Conservation (phyloP, 2,797 vertebrate genomes). For the Rhynchotus rufescens region DNA sequence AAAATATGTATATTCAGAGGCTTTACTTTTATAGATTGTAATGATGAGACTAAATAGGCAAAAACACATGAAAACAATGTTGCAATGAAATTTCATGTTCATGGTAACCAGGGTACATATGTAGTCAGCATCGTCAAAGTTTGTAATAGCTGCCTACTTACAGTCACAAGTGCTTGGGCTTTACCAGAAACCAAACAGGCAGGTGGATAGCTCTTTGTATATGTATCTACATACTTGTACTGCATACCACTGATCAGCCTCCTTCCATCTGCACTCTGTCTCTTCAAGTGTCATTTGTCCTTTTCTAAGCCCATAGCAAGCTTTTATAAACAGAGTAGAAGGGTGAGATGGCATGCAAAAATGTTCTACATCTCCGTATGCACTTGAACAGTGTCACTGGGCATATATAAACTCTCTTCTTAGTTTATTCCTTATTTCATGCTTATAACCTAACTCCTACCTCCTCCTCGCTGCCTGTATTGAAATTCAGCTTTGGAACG, state of each 20-base stretch:
- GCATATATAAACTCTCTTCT: neutral
- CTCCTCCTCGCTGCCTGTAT: neutral
- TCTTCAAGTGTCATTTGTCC: neutral
- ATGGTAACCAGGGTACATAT: neutral
- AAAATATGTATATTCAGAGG: neutral
- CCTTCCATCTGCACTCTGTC: neutral
- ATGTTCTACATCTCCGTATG: neutral
- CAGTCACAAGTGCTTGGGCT: slow-evolving; percentile 2
- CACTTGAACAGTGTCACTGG: neutral
- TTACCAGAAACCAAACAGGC: slow-evolving; percentile 26
- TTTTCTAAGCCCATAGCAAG: neutral
- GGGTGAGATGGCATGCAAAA: neutral
- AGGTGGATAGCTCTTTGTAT: slow-evolving; percentile 30
- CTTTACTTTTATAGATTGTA: neutral
- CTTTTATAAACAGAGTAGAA: neutral
- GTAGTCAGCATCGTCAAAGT: neutral
- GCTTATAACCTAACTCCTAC: neutral
- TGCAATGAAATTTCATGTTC: neutral
- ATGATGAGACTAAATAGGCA: neutral
- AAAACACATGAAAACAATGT: neutral
- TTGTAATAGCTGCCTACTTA: neutral
- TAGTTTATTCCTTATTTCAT: neutral
- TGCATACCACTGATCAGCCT: neutral
- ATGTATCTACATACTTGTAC: slow-evolving; percentile 6
- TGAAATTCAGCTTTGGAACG: neutral